Conservation (phyloP, 2,888 invertebrate genomes). For the Oligia latruncula region DNA sequence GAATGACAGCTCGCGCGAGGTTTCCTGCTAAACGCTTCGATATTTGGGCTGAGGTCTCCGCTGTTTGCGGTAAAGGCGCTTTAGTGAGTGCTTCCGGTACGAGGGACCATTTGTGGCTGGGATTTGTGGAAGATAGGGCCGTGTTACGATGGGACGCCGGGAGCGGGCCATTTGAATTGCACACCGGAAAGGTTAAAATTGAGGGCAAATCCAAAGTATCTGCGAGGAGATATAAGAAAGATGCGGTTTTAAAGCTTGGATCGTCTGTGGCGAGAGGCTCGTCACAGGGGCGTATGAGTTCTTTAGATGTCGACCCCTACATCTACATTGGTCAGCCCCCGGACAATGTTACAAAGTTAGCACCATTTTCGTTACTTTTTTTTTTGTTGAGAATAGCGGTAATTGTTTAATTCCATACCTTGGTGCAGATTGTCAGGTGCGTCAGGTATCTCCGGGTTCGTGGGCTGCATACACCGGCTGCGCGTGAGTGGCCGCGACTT, state of each 20-base stretch:
- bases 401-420: conserved; percentile 4
- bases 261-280: conserved; percentile 80
- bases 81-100: conserved; percentile 83
- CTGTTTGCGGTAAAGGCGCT: conserved; percentile 83
- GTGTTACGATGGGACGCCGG: conserved; percentile 85
- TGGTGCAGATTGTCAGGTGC: conserved; percentile 93
- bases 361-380: conserved; percentile 20
- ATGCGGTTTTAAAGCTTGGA: conserved; percentile 83
- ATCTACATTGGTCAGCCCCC: conserved; percentile 85
- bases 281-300: conserved; percentile 84
- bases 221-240: conserved; percentile 85
- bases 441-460: conserved; percentile 93
- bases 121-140: conserved; percentile 81
- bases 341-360: conserved; percentile 85
- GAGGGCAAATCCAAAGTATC: conserved; percentile 83
- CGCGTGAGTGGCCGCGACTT: conserved; percentile 92
- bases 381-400: background rate
- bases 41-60: conserved; percentile 86
- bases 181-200: conserved; percentile 80
- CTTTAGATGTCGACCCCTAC: conserved; percentile 84
- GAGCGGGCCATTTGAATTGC: conserved; percentile 82
- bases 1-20: conserved; percentile 81
- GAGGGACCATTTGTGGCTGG: conserved; percentile 87
- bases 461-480: conserved; percentile 95
- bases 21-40: conserved; percentile 86